Evolutionary conservation across 2,888 invertebrate species (phyloP).

Genomic region (Pandemis corylana): DNA sequence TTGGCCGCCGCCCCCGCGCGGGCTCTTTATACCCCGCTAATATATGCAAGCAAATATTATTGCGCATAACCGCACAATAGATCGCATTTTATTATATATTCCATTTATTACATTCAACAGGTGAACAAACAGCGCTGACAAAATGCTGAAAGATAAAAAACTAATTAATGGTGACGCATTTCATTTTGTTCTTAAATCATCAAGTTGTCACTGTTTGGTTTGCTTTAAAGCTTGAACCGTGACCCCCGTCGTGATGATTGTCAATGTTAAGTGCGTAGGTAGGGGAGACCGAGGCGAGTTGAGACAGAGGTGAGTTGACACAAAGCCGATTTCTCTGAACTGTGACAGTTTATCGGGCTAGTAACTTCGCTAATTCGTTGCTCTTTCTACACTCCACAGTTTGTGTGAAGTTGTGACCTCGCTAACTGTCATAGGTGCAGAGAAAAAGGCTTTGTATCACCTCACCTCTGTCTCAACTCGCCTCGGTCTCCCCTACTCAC

Average conservation of each 20-base stretch:
- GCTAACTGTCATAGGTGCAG: too few species aligned
- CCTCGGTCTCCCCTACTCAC: too few species aligned
- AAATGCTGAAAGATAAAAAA: constrained; percentile 2
- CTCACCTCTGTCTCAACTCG: too few species aligned
- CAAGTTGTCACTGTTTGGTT: neutral
- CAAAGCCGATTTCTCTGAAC: too few species aligned
- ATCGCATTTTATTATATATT: neutral
- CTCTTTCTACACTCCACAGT: too few species aligned
- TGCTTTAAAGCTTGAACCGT: neutral
- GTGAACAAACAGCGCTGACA: constrained; percentile 18
- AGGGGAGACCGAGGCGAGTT: too few species aligned
- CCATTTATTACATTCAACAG: constrained; percentile 8
- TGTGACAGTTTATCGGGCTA: too few species aligned
- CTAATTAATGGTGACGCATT: constrained; percentile 14
- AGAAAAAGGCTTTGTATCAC: too few species aligned
- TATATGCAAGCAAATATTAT: constrained; percentile 38
- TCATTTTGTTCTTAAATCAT: neutral
- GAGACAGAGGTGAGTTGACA: too few species aligned
- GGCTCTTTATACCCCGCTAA: constrained; percentile 24
- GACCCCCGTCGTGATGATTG: neutral
- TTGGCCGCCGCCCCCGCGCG: neutral
- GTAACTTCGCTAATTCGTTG: too few species aligned
- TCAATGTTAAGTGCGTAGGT: neutral
- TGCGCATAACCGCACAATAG: constrained; percentile 1
- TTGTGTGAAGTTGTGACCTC: too few species aligned